Evolutionary conservation across 2,888 invertebrate species (phyloP), one percentile per base, ranked within the genome.

Genomic region (Escarpia spicata): DNA sequence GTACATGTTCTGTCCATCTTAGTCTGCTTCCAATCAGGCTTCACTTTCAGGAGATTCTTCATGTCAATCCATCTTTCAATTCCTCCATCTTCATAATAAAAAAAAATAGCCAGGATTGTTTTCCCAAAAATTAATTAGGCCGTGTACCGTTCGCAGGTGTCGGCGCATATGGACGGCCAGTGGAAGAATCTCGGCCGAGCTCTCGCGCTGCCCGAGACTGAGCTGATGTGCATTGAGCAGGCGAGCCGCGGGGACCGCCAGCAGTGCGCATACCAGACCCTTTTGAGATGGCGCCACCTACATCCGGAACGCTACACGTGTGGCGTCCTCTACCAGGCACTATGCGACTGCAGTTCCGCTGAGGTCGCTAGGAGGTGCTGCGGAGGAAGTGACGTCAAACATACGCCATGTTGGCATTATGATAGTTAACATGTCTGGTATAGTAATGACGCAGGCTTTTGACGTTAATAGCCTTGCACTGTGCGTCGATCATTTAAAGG

Each of bases 151-250:
- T 3, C 75, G 6, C 75, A 75, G 75, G 75, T 75, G 75, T 75
- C 75, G 26, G 75, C 75, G 26, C 75, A 26, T 6, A 26, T 75
- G 26, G 75, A 75, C 75, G 75, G 75, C 26, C 75, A n/a, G 26
- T 75, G 75, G 75, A 75, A 75, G 75, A 75, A 26, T 75, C 75
- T 75, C 26, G 75, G 75, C 75, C 75, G 75, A 75, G 75, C 75
- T 75, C 75, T 75, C 75, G 75, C 19, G 19, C 75, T 75, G 75
- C 75, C 75, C n/a, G 75, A 75, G 75, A 75, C 75, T 19, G 75
- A 75, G 75, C 75, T 75, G 75, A 75, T 75, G 75, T 75, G 75
- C 75, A 75, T 75, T 26, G 75, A 75, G 26, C 75, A 75, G 75
- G 75, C 75, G 75, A 75, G 26, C 19, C 75, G 75, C 26, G 75